Base-by-base conservation (phyloP, 2,113 vertebrate genomes). In the Oryzias melastigma region DNA sequence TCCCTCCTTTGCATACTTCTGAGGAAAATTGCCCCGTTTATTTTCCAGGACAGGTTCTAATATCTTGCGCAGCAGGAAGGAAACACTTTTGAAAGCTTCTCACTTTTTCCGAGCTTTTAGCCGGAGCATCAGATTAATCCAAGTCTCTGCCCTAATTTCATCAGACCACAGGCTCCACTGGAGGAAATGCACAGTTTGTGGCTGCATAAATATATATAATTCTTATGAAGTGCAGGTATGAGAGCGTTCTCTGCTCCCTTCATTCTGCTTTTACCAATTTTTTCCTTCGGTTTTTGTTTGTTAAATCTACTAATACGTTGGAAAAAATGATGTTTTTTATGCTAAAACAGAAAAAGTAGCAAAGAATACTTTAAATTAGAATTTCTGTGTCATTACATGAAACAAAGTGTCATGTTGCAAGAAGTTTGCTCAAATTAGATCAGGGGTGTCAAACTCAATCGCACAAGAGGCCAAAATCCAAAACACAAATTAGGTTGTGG, bases 111-210 rank as follows among this genome's bases (percentile, higher is more conserved):
- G 18, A 54, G 51, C 16, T 48, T 24, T 65, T 22, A 14, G 25
- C 22, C 12, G 35, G 10, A 47, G 18, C 25, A 41, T 22, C 15
- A 7, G 22, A 56, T 49, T 22, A 3, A 57, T 49, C 24, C 19
- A 15, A 27, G n/a, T 40, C 40, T 51, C 54, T 5, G 13, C 45
- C 69, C 54, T 43, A 73, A 44, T 53, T 19, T 59, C 13, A 35
- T 35, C 35, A 58, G 62, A 82, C 81, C 81, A 65, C 76, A 73
- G 58, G 58, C 65, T 71, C 71, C 64, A 24, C 61, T 8, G 62
- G 68, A 35, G 65, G 73, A 84, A 72, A 52, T 74, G 46, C 35
- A 54, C 35, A 8, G 40, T 47, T 71, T 68, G 27, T 64, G 77
- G 66, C 68, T 67, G 75, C 62, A 61, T 66, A 72, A 78, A 76